Evolutionary conservation across 2,113 vertebrate species (phyloP).

Genomic region (Lichenostomus cassidix): DNA sequence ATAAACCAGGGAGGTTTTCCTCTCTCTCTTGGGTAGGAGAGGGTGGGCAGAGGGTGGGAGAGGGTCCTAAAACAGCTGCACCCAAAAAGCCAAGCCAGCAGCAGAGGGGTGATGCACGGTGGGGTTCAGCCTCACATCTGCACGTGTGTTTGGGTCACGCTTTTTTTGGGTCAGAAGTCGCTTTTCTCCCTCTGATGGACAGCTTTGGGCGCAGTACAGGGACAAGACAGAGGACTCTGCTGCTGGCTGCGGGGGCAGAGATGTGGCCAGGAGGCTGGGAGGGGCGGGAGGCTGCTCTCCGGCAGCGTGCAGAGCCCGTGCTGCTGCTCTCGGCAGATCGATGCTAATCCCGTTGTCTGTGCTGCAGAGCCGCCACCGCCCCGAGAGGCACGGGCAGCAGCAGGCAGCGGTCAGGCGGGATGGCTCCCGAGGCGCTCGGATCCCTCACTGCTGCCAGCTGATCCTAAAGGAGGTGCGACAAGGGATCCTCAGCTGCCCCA

Average conservation of each 20-base stretch:
- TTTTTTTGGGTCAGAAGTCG: background rate
- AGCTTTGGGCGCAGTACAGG: accelerated
- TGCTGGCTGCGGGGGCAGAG: background rate
- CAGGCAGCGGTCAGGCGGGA: background rate
- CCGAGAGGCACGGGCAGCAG: background rate
- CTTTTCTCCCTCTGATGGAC: background rate
- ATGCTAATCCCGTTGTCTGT: background rate
- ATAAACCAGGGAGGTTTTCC: background rate
- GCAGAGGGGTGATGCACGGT: accelerated
- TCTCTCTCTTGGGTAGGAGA: background rate
- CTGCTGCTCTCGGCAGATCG: background rate
- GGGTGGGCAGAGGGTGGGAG: accelerated
- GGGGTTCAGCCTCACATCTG: background rate
- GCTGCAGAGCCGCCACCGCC: background rate
- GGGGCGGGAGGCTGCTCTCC: background rate
- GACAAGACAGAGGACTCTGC: background rate
- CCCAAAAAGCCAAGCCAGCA: background rate
- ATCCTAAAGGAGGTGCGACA: background rate
- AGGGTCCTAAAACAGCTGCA: background rate
- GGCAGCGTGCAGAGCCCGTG: accelerated
- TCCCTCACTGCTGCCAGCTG: accelerated
- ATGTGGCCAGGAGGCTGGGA: background rate
- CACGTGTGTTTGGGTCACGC: accelerated
- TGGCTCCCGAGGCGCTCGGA: accelerated
- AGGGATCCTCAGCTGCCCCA: background rate